Base-by-base conservation (phyloP, 2,113 vertebrate species). In the Chascanopsetta lugubris region DNA sequence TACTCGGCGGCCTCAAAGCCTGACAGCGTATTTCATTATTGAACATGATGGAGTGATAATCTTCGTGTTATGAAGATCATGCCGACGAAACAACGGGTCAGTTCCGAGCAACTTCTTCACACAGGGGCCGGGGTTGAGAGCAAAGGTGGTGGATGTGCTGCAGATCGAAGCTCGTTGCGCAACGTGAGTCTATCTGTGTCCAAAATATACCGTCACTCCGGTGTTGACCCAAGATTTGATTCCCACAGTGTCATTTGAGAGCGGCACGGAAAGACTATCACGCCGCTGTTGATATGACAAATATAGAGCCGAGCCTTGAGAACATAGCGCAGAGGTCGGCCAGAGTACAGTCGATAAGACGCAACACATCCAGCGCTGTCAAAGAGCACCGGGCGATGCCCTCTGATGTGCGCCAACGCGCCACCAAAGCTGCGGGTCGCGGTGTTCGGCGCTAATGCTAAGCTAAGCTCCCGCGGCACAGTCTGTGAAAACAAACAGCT, bases 221-320 rank as follows among this genome's bases (percentile, higher is more conserved):
- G 62, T 34, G 77, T 71, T 77, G 74, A 78, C 85, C 65, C 64
- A 69, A 45, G 60, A 79, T 80, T 71, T 85, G 74, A 81, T 90
- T 90, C 84, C 83, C 83, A 88, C 82, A 85, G 84, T 88, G 87
- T 83, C 74, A 90, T 87, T 64, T 27, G 87, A 90, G 89, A 89
- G 67, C 69, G 60, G 77, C 79, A 75, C 42, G 82, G 88, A 86
- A 85, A 89, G 72, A 79, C 73, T 86, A 90, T 89, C 83, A 45
- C 83, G 81, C 58, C 66, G 72, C 85, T 82, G 87, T 87, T 89
- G 88, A 88, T 91, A 85, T 86, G 85, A 86, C 88, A 88, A 87
- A 91, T 90, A 91, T 91, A 90, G 87, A 90, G 83, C 26, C 61
- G 69, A 72, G 74, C 86, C 87, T 77, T 79, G 86, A 90, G 88